A percentile compares a stretch with the other conserved stretches of the same genome.
These are phyloP conservation scores for Stictonetta naevosa DNA, from an alignment of 2,113 vertebrate genomes.

Conservation along the genomic window DNA sequence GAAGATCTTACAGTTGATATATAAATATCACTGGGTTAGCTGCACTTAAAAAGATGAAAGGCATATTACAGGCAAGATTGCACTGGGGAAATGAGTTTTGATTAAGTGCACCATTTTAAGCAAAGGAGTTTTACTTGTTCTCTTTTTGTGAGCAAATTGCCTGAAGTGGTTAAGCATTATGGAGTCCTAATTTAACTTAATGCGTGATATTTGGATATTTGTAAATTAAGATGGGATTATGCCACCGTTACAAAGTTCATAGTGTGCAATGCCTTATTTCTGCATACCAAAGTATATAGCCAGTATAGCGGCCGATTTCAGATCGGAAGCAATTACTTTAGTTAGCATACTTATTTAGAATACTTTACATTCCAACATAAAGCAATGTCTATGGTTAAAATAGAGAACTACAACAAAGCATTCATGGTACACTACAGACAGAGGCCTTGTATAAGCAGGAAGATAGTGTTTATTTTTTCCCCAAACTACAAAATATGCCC, in stretches of 20 bases:
- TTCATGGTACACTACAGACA: background rate
- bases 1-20: background rate
- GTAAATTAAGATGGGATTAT: background rate
- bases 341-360: background rate
- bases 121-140: background rate
- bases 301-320: background rate
- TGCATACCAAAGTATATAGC: background rate
- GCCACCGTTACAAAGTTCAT: background rate
- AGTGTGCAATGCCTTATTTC: background rate
- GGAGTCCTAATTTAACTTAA: background rate
- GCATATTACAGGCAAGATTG: background rate
- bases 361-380: conserved; percentile 23
- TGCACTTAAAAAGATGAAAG: background rate
- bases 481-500: background rate
- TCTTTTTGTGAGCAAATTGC: background rate
- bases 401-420: background rate
- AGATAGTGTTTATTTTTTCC: background rate
- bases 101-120: background rate
- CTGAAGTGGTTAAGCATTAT: background rate
- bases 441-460: background rate
- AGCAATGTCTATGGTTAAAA: background rate
- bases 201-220: background rate
- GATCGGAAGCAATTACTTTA: background rate
- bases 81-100: background rate
- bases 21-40: background rate